Evolutionary conservation across 2,113 vertebrate genomes (phyloP), one percentile per base, ranked within the genome.

Genomic region (Catharus minimus): DNA sequence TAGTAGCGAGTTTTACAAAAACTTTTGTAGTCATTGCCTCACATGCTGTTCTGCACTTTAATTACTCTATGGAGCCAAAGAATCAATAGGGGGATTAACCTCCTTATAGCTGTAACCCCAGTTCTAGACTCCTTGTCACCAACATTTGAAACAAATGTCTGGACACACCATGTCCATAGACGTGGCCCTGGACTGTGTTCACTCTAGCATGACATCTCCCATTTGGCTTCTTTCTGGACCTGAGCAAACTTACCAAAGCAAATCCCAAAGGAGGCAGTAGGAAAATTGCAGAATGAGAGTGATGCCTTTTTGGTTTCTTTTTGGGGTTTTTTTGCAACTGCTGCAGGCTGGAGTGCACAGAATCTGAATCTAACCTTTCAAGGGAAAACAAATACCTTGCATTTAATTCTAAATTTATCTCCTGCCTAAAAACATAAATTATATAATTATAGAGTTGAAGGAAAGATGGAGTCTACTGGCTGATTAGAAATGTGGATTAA

Each of bases 401-500:
- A 78, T 90, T 95, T 93, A 85, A 66, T 90, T 95, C 87, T 83
- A 52, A 81, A 89, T 91, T 82, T 55, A 67, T 82, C 50, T 86
- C 30, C 77, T 92, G 64, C 81, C 56, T 58, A 86, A 77, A 86
- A 86, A 83, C 41, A 61, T 53, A 27, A 89, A 94, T 67, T 87
- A 88, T 88, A 73, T 32, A 66, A 41, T 86, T 53, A 28, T 0
- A 4, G 46, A 83, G 16, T 36, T 81, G 50, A 44, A 52, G 88
- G 66, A 68, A 95, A 85, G 74, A 67, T 92, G 71, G 61, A 56
- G 17, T 75, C 71, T 85, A 39, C 82, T 91, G 82, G 71, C 93
- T 93, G 91, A 94, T 93, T 87, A 94, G 77, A 64, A 93, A 86
- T 91, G 64, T 87, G 84, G 72, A 57, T 96, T 95, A 89, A 91